Evolutionary conservation across 2,113 vertebrate genomes (phyloP).

Genomic region (Eudyptes chrysolophus): DNA sequence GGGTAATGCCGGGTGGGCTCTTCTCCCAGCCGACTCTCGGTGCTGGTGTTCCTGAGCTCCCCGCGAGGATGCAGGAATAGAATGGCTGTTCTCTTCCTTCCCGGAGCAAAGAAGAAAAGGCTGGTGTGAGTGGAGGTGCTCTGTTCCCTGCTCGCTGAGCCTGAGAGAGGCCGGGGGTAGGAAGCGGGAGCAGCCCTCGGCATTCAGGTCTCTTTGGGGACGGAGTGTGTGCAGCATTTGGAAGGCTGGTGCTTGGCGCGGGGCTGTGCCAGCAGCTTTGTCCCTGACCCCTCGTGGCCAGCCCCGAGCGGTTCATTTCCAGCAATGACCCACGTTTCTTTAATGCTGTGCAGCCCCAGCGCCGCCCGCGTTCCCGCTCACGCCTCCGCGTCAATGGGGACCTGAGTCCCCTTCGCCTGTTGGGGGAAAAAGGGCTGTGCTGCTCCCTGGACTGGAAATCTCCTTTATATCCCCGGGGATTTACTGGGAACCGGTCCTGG

Average conservation of each 20-base stretch:
- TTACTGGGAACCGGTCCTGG: background rate
- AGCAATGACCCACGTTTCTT: accelerated
- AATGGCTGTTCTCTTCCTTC: background rate
- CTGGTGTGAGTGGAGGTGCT: background rate
- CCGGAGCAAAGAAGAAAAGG: accelerated
- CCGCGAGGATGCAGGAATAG: accelerated
- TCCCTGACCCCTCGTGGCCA: background rate
- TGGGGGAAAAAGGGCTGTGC: accelerated
- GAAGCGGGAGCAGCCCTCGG: background rate
- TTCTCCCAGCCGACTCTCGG: background rate
- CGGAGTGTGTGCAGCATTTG: accelerated
- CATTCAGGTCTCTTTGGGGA: accelerated
- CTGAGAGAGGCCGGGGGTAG: accelerated
- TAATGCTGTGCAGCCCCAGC: background rate
- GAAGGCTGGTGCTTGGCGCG: background rate
- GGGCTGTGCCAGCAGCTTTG: background rate
- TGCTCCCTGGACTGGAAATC: background rate
- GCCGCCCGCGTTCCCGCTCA: accelerated
- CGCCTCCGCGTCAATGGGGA: accelerated
- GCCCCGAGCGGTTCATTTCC: accelerated
- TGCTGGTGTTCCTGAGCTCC: background rate
- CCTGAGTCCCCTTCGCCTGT: background rate
- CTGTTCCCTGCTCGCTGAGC: background rate
- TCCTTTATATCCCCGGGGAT: accelerated
- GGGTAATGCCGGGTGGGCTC: background rate